Base-by-base conservation (phyloP, 2,888 invertebrate genomes). In the Microctonus hyperodae region DNA sequence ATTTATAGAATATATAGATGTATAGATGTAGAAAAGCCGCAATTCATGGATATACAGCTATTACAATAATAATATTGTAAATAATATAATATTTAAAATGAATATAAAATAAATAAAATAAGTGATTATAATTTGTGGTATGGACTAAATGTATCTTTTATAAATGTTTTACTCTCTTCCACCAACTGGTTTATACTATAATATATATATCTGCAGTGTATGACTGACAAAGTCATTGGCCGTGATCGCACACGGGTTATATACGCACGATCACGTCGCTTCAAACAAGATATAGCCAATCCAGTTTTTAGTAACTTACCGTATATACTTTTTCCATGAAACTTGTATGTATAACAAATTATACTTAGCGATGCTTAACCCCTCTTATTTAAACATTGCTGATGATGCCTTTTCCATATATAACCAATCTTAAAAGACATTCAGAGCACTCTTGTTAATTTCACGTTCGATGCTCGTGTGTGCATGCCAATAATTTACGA, bases 211-310 rank as follows among this genome's bases (percentile, higher is more conserved):
- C 1, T 44, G 16, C 37, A 37, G 69, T 68, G 65, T 69, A 70
- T 72, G 70, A 70, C 66, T 72, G 72, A 72, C 70, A 70, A 71
- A 71, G 72, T 72, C 72, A 72, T 72, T 72, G 72, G 70, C 72
- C 72, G 70, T 69, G 69, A 61, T 66, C 16, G 44, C 2, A 6
- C 44, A 16, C 16, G 16, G n/a, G 31, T 31, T 28, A 53, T 28
- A 53, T 31, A n/a, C 67, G 31, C 40, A 51, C 22, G 55, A 16
- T 44, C 44, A 20, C 44, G 44, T 44, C 16, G 7, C 44, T 44
- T n/a, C n/a, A 37, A 5, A 64, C 44, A 16, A 4, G 16, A 44
- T 3, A n/a, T 68, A 51, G 48, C 51, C 50, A 58, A 64, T 64
- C 64, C 58, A 64, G 64, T 64, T 64, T 64, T 64, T 64, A 58